These are phyloP conservation scores for Bombycilla garrulus DNA, from an alignment of 2,113 vertebrate genomes.

Conservation along the genomic window DNA sequence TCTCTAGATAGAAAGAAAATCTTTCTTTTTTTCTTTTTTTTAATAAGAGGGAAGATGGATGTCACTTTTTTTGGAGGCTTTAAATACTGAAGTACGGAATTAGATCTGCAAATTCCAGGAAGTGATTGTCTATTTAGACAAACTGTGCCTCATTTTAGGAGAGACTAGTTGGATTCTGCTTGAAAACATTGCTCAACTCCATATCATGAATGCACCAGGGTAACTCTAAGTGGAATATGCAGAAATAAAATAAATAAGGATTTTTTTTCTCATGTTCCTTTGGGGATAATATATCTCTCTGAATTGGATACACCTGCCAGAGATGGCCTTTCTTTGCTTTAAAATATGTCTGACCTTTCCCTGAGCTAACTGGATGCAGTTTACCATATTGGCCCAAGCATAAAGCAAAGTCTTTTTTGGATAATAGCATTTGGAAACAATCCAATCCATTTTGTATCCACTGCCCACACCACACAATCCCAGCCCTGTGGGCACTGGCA, in stretches of 20 bases:
- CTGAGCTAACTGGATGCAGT: constrained; percentile 37
- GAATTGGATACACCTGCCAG: constrained; percentile 48
- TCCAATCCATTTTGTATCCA: neutral
- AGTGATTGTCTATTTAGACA: constrained; percentile 19
- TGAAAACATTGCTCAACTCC: neutral
- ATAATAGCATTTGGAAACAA: constrained; percentile 11
- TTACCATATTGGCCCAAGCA: constrained; percentile 27
- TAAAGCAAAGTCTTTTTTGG: constrained; percentile 14
- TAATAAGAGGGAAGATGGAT: constrained; percentile 61
- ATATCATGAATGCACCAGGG: neutral
- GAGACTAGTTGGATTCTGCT: constrained; percentile 1
- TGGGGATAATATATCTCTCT: constrained; percentile 40
- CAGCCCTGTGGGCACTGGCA: accelerated
- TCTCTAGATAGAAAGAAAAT: constrained; percentile 67
- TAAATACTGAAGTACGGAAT: constrained; percentile 63
- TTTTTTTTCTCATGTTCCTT: neutral
- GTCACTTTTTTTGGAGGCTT: constrained; percentile 45
- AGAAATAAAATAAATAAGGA: constrained; percentile 35
- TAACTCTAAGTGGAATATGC: constrained; percentile 9
- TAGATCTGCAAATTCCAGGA: constrained; percentile 61
- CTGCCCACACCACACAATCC: neutral
- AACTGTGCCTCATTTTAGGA: neutral
- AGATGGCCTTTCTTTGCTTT: constrained; percentile 47
- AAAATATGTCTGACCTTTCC: constrained; percentile 58
- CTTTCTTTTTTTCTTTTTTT: neutral